Evolutionary conservation across 92 coral and sea anemone genomes (phyloP).

Genomic region (Epizoanthus fatuus): DNA sequence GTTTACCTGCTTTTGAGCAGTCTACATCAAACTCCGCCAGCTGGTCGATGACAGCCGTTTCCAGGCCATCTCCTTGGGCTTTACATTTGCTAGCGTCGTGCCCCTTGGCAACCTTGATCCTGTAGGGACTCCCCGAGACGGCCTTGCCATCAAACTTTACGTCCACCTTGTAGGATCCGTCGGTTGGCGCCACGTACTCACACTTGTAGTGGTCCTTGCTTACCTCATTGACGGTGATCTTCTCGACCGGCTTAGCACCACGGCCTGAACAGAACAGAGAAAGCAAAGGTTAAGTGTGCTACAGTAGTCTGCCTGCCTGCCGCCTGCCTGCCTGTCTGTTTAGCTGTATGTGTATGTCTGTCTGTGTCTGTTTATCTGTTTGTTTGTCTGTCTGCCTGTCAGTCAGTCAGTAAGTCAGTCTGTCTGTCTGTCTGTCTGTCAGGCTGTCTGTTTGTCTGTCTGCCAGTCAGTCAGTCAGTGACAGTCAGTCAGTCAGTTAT

Average conservation of each 20-base stretch:
- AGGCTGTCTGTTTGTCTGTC: not conserved
- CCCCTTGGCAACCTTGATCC: constrained; percentile 90
- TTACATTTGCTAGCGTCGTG: constrained; percentile 96
- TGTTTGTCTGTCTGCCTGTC: not conserved
- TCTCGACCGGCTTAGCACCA: constrained; percentile 81
- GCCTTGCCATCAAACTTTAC: constrained; percentile 94
- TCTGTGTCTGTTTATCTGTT: too few relatives aligned
- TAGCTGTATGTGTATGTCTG: not conserved
- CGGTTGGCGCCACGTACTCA: constrained; percentile 92
- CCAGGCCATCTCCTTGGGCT: constrained; percentile 96
- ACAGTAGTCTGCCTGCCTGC: not conserved
- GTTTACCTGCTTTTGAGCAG: constrained; percentile 90
- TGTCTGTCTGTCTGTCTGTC: not conserved
- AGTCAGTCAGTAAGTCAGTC: not conserved
- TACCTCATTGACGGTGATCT: constrained; percentile 85
- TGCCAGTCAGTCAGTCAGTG: not conserved
- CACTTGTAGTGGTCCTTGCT: constrained; percentile 87
- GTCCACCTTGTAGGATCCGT: constrained; percentile 93
- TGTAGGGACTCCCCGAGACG: constrained; percentile 93
- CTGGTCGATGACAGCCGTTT: constrained; percentile 89
- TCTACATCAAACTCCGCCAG: constrained; percentile 97
- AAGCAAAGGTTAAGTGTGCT: not conserved
- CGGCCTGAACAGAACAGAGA: constrained; percentile 44
- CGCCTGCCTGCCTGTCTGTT: not conserved
- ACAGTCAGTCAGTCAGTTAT: too few relatives aligned